Evolutionary conservation across 1,140 invertebrate genomes (phyloP), one percentile per base, ranked within the genome.

Genomic region (Vanessa tameamea): DNA sequence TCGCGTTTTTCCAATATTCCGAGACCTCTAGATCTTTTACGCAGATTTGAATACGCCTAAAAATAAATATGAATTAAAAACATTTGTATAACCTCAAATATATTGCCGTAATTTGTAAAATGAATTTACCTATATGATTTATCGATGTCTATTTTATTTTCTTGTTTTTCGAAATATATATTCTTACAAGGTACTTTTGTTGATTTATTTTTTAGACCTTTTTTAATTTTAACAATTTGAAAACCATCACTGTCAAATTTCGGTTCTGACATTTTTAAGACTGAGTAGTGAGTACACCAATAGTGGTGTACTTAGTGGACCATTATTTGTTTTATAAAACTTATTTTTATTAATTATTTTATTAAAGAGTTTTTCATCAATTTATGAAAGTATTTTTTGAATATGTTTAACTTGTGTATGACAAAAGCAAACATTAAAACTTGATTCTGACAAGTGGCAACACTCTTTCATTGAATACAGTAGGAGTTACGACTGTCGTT

Each of bases 21-120:
- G 93, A 93, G 26, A 70, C 16, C 31, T 78, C 71, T 76, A 95
- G 81, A 70, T 94, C 94, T 57, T 92, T 83, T 69, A 93, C 89
- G 69, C 93, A 90, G 16, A 86, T 80, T 13, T 85, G 57, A 70
- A 94, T 93, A 76, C 88, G 80, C 63, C 94, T 95, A 86, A 78
- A 94, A 94, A 82, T 59, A 79, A 63, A 79, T 26, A 81, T 77
- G 76, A 73, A 50, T 37, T 51, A 74, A 64, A 64, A 43, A 75
- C 57, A 61, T 57, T 13, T 31, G 78, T 68, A 81, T 90, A 91
- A 91, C 87, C 87, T 87, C 31, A 85, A 88, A 71, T 61, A 31
- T 53, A 16, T 23, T 67, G 11, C 9, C 13, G 64, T 31, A 63
- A n/a, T 67, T 6, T 43, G 37, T 6, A 2, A 16, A 37, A 75